Conservation (phyloP, 2,888 invertebrate species). For the Schrankia costaestrigalis region DNA sequence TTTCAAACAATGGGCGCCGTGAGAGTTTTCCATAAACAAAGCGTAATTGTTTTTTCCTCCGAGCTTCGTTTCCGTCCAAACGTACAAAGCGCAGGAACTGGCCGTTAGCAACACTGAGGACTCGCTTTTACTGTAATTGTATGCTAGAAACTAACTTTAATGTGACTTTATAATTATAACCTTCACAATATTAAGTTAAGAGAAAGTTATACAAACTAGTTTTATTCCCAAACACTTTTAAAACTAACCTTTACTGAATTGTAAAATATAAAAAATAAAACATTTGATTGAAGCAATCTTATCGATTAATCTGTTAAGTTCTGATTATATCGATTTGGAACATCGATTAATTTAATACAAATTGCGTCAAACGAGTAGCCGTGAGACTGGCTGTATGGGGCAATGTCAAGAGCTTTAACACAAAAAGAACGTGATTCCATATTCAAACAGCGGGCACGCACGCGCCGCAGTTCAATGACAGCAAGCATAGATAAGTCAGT, state of each 20-base stretch:
- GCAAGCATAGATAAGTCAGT: constrained; percentile 62
- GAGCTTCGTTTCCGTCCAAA: constrained; percentile 28
- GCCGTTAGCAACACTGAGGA: constrained; percentile 20
- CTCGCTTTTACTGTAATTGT: constrained; percentile 13
- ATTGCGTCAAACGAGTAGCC: constrained; percentile 41
- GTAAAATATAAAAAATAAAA: constrained; percentile 32
- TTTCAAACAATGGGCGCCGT: constrained; percentile 26
- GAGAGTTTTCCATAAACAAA: constrained; percentile 33
- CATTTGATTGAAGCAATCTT: constrained; percentile 40
- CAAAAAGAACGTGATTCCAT: constrained; percentile 65
- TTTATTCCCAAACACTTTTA: no score
- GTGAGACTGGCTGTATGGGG: constrained; percentile 47
- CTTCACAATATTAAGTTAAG: constrained; percentile 7
- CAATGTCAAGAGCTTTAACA: constrained; percentile 73
- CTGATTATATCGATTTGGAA: constrained; percentile 42
- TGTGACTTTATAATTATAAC: constrained; percentile 7
- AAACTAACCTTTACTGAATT: constrained; percentile 44
- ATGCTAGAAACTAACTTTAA: constrained; percentile 9
- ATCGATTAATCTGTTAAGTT: constrained; percentile 40
- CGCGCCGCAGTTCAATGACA: constrained; percentile 68
- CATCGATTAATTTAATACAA: constrained; percentile 43
- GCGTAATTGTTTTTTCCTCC: constrained; percentile 36
- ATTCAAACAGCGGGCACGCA: constrained; percentile 59
- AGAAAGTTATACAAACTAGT: constrained; percentile 21
- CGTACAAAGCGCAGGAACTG: constrained; percentile 19